Evolutionary conservation across 1,140 invertebrate genomes (phyloP).

Genomic region (Atta colombica): DNA sequence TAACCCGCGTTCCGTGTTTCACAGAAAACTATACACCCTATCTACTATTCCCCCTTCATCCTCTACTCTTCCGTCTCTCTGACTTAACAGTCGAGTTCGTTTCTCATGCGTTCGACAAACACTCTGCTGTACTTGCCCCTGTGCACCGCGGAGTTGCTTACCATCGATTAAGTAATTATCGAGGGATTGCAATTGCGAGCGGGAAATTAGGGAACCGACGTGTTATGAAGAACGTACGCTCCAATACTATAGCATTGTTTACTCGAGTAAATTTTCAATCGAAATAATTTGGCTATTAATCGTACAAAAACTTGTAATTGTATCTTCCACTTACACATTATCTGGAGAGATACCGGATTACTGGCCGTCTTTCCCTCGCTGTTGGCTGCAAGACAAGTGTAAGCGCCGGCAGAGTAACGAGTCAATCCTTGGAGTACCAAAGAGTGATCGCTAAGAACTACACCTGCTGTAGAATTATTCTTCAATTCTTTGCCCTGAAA

Average conservation of each 20-base stretch:
- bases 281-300: conserved; percentile 39
- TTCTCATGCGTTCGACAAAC: conserved; percentile 52
- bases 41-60: background rate
- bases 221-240: conserved; percentile 36
- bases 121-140: conserved; percentile 21
- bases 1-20: conserved; percentile 75
- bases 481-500: conserved; percentile 91
- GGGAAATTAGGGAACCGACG: conserved; percentile 73
- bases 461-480: conserved; percentile 92
- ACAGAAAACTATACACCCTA: conserved; percentile 73
- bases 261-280: background rate
- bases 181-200: conserved; percentile 62
- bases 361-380: conserved; percentile 93
- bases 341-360: conserved; percentile 92
- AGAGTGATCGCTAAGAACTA: conserved; percentile 94
- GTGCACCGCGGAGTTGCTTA: conserved; percentile 64
- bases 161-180: conserved; percentile 82
- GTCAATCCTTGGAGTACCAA: conserved; percentile 93
- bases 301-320: background rate
- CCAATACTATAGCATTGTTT: conserved; percentile 32
- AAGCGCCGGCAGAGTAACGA: conserved; percentile 92
- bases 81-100: conserved; percentile 34
- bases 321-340: conserved; percentile 91
- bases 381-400: conserved; percentile 93
- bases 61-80: background rate